Evolutionary conservation across 2,113 vertebrate species (phyloP).

Genomic region (Oncorhynchus nerka): DNA sequence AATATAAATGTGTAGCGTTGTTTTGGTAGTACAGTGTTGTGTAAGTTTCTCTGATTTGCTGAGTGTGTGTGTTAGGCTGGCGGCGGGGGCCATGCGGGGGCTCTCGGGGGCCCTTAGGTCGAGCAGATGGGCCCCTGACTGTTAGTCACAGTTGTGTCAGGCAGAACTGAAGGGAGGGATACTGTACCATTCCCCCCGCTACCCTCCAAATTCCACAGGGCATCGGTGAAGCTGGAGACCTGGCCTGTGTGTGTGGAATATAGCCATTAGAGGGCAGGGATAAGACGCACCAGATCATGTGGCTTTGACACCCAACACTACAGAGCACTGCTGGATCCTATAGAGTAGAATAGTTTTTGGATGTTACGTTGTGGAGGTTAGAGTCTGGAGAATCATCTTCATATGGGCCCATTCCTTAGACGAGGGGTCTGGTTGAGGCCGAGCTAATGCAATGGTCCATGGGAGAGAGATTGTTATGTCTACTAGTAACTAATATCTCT

Average conservation of each 20-base stretch:
- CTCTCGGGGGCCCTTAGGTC: slow-evolving; percentile 15
- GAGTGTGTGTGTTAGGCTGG: slow-evolving; percentile 14
- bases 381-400: neutral
- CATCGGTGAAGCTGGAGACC: slow-evolving; percentile 56
- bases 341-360: neutral
- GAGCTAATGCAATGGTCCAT: neutral
- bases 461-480: neutral
- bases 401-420: neutral
- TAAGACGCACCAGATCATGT: slow-evolving; percentile 35
- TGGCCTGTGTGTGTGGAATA: slow-evolving; percentile 73
- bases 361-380: neutral
- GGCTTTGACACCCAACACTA: slow-evolving; percentile 6
- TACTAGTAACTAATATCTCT: neutral
- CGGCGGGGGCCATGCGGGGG: neutral
- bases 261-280: slow-evolving; percentile 59
- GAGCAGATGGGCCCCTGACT: slow-evolving; percentile 56
- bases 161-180: slow-evolving; percentile 59
- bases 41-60: neutral
- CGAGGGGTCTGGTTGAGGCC: neutral
- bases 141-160: slow-evolving; percentile 74
- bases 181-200: slow-evolving; percentile 86
- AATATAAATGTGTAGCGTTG: slow-evolving; percentile 21
- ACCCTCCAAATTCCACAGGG: slow-evolving; percentile 81
- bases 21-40: neutral
- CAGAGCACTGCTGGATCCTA: neutral